Conservation (phyloP, 1,140 invertebrate species). For the Drosophila ironensis region DNA sequence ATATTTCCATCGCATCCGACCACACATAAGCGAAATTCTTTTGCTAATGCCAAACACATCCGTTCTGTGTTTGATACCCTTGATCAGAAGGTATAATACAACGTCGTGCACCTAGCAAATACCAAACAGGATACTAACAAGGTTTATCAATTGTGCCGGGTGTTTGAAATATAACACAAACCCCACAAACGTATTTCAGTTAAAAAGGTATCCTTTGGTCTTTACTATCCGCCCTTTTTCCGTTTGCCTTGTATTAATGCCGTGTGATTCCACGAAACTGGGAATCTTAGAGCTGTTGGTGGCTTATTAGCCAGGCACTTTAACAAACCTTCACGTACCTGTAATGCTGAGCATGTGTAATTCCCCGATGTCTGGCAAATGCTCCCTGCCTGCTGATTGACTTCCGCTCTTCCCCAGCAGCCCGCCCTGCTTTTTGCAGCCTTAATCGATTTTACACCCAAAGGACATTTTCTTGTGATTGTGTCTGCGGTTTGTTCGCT, state of each 20-base stretch:
- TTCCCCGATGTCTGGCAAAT: conserved; percentile 47
- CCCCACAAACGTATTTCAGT: no score
- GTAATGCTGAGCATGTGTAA: conserved; percentile 43
- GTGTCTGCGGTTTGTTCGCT: conserved; percentile 69
- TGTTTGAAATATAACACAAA: no score
- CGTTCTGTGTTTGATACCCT: conserved; percentile 62
- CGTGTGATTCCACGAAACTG: conserved; percentile 13
- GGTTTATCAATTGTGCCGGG: no score
- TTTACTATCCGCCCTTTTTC: background rate
- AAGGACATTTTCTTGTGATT: conserved; percentile 75
- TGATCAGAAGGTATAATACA: conserved; percentile 38
- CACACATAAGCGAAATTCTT: conserved; percentile 60
- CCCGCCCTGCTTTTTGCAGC: conserved; percentile 9
- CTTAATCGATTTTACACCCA: conserved; percentile 81
- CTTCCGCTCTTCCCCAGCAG: conserved; percentile 52
- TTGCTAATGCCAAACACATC: conserved; percentile 78
- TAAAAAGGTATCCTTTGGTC: background rate
- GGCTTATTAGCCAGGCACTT: conserved; percentile 44
- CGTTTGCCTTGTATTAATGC: conserved; percentile 26
- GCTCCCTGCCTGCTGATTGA: conserved; percentile 65
- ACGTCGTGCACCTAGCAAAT: conserved; percentile 45
- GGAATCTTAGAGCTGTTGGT: conserved; percentile 31
- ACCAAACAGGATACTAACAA: no score
- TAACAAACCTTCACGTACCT: conserved; percentile 35
- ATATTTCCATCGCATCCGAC: conserved; percentile 22